Conservation (phyloP, 2,888 invertebrate species). For the Acronicta psi region DNA sequence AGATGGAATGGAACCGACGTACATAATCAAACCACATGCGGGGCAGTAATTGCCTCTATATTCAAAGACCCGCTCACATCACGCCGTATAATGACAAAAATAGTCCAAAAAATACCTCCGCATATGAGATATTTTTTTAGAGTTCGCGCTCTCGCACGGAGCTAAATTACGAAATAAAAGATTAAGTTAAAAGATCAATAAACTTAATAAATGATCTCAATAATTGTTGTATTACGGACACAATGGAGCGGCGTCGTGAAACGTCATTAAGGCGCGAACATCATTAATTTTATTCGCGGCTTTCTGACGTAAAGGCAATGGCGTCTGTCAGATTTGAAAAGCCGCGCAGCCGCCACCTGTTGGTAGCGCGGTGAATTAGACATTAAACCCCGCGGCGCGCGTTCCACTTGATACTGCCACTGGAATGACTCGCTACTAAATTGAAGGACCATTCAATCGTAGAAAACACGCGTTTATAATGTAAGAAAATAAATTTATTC, state of each 20-base stretch:
- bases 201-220: constrained; percentile 90
- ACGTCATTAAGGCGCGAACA: constrained; percentile 89
- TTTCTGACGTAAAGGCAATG: constrained; percentile 87
- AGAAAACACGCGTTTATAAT: constrained; percentile 54
- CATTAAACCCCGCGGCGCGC: constrained; percentile 81
- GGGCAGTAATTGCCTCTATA: constrained; percentile 88
- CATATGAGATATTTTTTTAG: constrained; percentile 88
- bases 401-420: constrained; percentile 86
- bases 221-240: constrained; percentile 89
- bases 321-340: constrained; percentile 89
- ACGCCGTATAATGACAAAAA: constrained; percentile 89
- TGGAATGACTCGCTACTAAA: constrained; percentile 80
- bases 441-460: constrained; percentile 67
- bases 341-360: constrained; percentile 87
- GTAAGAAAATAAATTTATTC: constrained; percentile 51
- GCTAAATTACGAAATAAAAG: constrained; percentile 89
- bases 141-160: constrained; percentile 86
- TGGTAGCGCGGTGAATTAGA: constrained; percentile 88
- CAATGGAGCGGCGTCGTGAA: constrained; percentile 89
- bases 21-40: constrained; percentile 89
- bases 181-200: constrained; percentile 89
- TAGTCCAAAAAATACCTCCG: constrained; percentile 87
- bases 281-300: constrained; percentile 89
- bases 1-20: constrained; percentile 83
- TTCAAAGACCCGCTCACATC: constrained; percentile 88